phyloP scores from a whole-genome alignment of 92 coral and sea anemone species.

The Ricordea florida region DNA sequence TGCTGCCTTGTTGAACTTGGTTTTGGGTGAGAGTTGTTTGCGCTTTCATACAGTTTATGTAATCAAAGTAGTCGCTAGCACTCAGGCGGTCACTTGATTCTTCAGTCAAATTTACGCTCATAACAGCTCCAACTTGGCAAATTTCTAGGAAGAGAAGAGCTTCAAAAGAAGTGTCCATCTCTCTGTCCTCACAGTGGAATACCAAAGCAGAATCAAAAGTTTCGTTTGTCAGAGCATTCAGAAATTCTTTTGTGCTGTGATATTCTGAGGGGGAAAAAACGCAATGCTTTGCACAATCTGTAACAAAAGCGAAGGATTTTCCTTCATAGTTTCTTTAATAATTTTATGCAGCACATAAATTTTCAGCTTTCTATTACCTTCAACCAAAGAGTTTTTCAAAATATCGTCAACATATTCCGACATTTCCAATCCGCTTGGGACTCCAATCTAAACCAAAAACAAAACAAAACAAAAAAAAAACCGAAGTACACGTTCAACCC shows the following conservation, averaged over 20 bases:
- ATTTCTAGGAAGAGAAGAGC: neutral
- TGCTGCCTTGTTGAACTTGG: neutral
- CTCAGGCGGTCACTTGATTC: neutral
- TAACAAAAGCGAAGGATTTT: too few species aligned
- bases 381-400: neutral
- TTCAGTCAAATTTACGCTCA: neutral
- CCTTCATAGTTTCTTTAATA: too few species aligned
- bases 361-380: neutral
- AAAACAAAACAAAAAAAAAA: too few species aligned
- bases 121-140: neutral
- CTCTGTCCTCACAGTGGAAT: slow-evolving; percentile 28
- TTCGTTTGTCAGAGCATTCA: neutral
- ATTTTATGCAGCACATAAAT: neutral
- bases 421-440: neutral
- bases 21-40: neutral
- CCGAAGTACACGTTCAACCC: too few species aligned
- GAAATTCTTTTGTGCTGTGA: neutral
- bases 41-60: neutral
- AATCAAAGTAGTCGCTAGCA: neutral
- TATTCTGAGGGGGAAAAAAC: neutral
- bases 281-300: neutral
- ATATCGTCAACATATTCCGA: slow-evolving; percentile 6
- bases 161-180: neutral
- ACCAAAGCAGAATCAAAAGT: neutral
- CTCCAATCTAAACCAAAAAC: slow-evolving; percentile 4